Evolutionary conservation across 2,113 vertebrate species (phyloP), one percentile per base, ranked within the genome.

Genomic region (Macquaria australasica): DNA sequence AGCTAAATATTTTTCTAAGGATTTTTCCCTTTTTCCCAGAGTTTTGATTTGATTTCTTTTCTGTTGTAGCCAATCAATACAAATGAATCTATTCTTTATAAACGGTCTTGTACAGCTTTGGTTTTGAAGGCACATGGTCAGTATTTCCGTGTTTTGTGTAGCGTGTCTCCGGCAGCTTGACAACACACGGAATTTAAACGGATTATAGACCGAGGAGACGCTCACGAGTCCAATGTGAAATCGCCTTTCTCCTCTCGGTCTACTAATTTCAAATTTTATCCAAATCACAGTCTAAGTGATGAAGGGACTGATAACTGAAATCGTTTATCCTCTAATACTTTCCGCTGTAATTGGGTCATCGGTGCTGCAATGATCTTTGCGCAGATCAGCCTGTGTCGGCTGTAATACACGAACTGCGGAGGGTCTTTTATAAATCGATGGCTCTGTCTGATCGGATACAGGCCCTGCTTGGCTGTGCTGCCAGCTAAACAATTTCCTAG

Each of bases 191-290:
- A 6, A 5, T 18, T 51, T 63, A 72, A 79, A 51, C 16, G 64
- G 84, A 89, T 91, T 78, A 82, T 4, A 3, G 48, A 15, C 31
- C 0, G 4, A 21, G 39, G 28, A 70, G 39, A 64, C 45, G 37
- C 64, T 70, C 50, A 0, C 31, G 14, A 51, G 21, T 69, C 0
- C 21, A 6, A 3, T 7, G 2, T 50, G n/a, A 34, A 62, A 37
- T 6, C 68, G 3, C 56, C 2, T 7, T 41, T 15, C 28, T 72
- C 64, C 25, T 39, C 62, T 39, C 31, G 4, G 37, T 23, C 56
- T 20, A 5, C 8, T 28, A 8, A 82, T 39, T 63, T 70, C 10
- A 37, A 39, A 53, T 67, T 60, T 69, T 14, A 31, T 68, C 39
- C 25, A 21, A 41, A 67, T 37, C 39, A 66, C 73, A 41, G 37